A percentile compares a stretch with the other conserved stretches of the same genome.
Evolutionary conservation across 2,797 vertebrate genomes (phyloP).

Genomic region (Threskiornis aethiopicus): DNA sequence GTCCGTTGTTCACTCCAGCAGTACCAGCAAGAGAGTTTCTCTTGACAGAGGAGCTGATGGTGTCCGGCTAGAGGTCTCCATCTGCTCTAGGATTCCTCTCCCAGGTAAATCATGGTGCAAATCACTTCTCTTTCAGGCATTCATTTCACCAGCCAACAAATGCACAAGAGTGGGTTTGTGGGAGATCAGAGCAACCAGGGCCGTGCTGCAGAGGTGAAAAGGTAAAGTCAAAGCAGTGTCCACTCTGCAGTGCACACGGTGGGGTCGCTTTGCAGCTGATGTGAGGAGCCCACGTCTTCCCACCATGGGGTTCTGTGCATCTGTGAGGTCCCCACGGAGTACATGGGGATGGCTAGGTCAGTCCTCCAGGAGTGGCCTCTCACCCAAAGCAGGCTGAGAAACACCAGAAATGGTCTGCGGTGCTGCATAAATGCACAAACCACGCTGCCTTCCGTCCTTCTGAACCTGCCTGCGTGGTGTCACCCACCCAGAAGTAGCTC

Average conservation of each 20-base stretch:
- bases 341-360: fast-evolving
- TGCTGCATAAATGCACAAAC: background rate
- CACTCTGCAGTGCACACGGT: fast-evolving
- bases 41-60: background rate
- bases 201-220: fast-evolving
- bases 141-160: background rate
- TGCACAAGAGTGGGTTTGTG: fast-evolving
- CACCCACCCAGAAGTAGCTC: background rate
- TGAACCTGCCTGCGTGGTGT: background rate
- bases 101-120: background rate
- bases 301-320: background rate
- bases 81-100: background rate
- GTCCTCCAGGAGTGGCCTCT: background rate
- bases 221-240: background rate
- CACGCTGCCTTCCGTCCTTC: fast-evolving
- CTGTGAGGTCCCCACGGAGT: background rate
- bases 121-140: background rate
- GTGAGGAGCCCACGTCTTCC: background rate
- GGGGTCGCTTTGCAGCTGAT: background rate
- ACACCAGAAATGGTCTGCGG: background rate
- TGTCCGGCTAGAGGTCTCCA: background rate
- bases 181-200: background rate
- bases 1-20: background rate
- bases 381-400: background rate
- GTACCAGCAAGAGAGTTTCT: background rate